Evolutionary conservation across 2,888 invertebrate species (phyloP), one percentile per base, ranked within the genome.

Genomic region (Chouioia cunea): DNA sequence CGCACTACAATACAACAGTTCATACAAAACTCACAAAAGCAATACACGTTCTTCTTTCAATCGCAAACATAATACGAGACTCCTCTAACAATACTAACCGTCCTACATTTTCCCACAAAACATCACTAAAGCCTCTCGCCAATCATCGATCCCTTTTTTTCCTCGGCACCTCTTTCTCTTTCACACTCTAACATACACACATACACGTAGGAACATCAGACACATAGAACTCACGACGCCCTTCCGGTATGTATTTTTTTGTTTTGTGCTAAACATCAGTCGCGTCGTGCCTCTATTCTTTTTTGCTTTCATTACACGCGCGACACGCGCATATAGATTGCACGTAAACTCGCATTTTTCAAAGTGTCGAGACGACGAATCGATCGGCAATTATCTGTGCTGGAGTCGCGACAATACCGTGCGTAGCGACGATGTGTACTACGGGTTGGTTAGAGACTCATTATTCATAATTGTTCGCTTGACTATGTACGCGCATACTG

Each of bases 341-440:
- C 36, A 36, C 36, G 36, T 10, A 12, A 16, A 14, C 27, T 15
- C 62, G 43, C 50, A 43, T 59, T 46, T 66, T 65, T 58, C 65
- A 58, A 52, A 65, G 58, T 44, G 58, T 65, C 57, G 66, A 3
- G 36, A 8, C 16, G 8, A 20, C 23, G 64, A 43, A 65, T 65
- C 59, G 59, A 66, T 65, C 65, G 4, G 50, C 44, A 65, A 65
- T 53, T 59, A 59, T 48, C 65, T 8, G 43, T 50, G 43, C 10
- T 6, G 36, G 6, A 36, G 3, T 20, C 27, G 18, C 12, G 54
- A 18, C 54, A 27, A 46, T 36, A 27, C 10, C 50, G 3, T 50
- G 44, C 52, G 22, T 4, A 14, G 62, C 52, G 36, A 3, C 36
- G 43, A 1, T 16, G 27, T 27, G 27, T 27, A 27, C n/a, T 27